phyloP scores from a whole-genome alignment of 2,113 vertebrate species.

The Pelvicachromis taeniatus region DNA sequence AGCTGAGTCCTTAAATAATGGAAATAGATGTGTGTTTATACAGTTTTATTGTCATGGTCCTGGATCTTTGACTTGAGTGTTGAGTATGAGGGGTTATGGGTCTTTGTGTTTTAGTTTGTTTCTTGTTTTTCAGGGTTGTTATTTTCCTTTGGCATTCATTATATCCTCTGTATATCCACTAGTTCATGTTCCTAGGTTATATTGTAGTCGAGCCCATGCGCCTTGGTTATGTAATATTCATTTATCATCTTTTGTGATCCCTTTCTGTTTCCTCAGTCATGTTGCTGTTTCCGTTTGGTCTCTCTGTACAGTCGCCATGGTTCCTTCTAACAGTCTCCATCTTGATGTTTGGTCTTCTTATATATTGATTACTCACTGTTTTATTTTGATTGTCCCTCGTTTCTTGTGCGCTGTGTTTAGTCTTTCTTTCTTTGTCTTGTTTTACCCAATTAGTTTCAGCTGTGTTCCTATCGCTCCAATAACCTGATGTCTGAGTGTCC shows the following conservation, averaged over 20 bases:
- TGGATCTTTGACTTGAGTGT: not conserved
- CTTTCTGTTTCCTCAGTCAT: not conserved
- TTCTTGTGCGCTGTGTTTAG: not conserved
- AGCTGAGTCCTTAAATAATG: not conserved
- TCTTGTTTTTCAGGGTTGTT: not conserved
- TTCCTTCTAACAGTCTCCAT: not conserved
- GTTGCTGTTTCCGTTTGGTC: not conserved
- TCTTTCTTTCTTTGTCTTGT: not conserved
- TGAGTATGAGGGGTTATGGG: not conserved
- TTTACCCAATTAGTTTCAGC: not conserved
- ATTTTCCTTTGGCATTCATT: not conserved
- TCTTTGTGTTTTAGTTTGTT: not conserved
- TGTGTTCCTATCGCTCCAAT: not conserved
- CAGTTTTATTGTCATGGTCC: not conserved
- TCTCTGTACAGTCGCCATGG: not conserved
- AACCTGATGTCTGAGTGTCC: not conserved
- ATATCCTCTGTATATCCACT: not conserved
- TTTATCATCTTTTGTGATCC: not conserved
- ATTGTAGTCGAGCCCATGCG: not conserved
- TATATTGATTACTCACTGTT: not conserved
- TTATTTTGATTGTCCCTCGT: not conserved
- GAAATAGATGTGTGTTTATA: not conserved
- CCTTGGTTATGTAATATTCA: not conserved
- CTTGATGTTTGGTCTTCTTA: not conserved
- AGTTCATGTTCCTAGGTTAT: not conserved